Conservation (phyloP, 2,888 invertebrate species). For the Chironomus riparius region DNA sequence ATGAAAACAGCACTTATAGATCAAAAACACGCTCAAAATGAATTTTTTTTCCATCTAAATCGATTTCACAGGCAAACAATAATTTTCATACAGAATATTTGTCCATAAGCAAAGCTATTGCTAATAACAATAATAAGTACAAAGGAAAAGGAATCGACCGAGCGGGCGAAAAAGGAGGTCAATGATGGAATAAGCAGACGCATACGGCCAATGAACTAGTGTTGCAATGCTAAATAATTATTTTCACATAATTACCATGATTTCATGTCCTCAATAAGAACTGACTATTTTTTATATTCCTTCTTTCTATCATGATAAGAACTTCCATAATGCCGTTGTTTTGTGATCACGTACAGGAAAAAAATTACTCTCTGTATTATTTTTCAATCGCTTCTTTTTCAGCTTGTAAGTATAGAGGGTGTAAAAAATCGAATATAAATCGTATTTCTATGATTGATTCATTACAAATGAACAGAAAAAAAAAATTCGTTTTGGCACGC, state of each 20-base stretch:
- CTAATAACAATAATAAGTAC: too few relatives aligned
- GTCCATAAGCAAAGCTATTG: too few relatives aligned
- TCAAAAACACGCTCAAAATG: too few relatives aligned
- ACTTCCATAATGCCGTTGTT: background rate
- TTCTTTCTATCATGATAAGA: background rate
- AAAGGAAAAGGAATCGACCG: too few relatives aligned
- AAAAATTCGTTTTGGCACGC: too few relatives aligned
- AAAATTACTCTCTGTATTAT: background rate
- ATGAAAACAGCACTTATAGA: too few relatives aligned
- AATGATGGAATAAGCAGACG: background rate
- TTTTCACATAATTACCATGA: slow-evolving; percentile 4
- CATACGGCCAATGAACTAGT: slow-evolving; percentile 16
- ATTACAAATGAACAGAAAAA: background rate
- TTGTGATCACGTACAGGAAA: background rate
- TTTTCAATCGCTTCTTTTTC: background rate
- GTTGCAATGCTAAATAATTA: background rate
- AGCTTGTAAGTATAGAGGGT: too few relatives aligned
- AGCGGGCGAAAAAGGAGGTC: background rate
- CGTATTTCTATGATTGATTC: background rate
- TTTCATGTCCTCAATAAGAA: background rate
- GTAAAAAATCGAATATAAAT: too few relatives aligned
- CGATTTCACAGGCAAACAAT: too few relatives aligned
- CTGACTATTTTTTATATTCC: background rate
- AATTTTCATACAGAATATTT: too few relatives aligned
- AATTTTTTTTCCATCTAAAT: too few relatives aligned